These are phyloP conservation scores for Eupristina koningsbergeri DNA, from an alignment of 1,140 invertebrate genomes.

Conservation along the genomic window DNA sequence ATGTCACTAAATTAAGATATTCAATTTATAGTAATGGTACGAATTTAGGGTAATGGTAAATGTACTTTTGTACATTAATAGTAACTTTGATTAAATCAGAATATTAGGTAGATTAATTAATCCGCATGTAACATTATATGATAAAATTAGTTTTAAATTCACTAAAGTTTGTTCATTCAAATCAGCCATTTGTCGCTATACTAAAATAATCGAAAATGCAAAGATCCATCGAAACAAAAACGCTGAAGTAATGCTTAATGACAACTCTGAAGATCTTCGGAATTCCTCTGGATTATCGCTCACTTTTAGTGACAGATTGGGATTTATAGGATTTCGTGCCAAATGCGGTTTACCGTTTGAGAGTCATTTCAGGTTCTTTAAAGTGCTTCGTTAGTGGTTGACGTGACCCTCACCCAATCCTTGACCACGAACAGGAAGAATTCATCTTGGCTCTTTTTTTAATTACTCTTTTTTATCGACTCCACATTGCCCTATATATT, in stretches of 20 bases:
- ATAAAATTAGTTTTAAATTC: too few species aligned
- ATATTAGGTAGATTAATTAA: too few species aligned
- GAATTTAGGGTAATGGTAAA: too few species aligned
- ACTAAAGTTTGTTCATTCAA: too few species aligned
- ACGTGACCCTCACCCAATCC: conserved; percentile 28
- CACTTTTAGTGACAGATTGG: neutral
- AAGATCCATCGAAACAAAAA: neutral
- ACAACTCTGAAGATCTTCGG: neutral
- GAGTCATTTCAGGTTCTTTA: conserved; percentile 2
- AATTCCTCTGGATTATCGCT: conserved; percentile 32
- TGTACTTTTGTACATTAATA: too few species aligned
- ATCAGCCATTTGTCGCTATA: neutral
- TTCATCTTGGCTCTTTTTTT: conserved; percentile 1
- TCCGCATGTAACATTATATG: too few species aligned
- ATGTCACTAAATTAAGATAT: too few species aligned
- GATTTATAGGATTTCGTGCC: neutral
- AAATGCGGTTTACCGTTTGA: neutral
- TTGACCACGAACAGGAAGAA: neutral
- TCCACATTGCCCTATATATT: neutral
- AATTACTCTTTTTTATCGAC: neutral
- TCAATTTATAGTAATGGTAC: too few species aligned
- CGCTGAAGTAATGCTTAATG: neutral
- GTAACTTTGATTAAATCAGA: too few species aligned
- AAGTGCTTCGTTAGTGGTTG: conserved; percentile 48
- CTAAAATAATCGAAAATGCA: neutral